Evolutionary conservation across 2,888 invertebrate genomes (phyloP).

Genomic region (Bimastos eiseni): DNA sequence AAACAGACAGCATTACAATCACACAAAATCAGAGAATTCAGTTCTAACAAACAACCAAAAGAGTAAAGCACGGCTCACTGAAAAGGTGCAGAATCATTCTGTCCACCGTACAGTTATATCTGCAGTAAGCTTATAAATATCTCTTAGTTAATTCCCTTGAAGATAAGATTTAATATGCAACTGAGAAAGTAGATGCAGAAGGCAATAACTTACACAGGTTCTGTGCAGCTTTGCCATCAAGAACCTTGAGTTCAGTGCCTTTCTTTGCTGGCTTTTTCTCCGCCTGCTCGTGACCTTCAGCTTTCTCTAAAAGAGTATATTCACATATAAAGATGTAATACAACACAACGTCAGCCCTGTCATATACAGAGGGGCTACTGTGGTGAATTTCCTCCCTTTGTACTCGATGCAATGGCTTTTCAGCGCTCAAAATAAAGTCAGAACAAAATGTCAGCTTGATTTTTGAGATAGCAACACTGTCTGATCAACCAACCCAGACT

Average conservation of each 20-base stretch:
- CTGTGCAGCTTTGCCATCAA: slow-evolving; percentile 91
- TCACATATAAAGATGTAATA: neutral
- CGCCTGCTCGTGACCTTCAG: slow-evolving; percentile 53
- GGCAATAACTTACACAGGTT: slow-evolving; percentile 71
- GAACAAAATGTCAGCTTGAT: neutral
- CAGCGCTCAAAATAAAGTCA: neutral
- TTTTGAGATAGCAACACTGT: neutral
- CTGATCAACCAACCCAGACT: neutral
- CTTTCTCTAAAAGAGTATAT: slow-evolving; percentile 9
- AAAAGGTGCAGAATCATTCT: neutral
- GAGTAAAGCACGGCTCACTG: neutral
- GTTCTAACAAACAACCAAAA: neutral
- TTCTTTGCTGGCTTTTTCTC: slow-evolving; percentile 69
- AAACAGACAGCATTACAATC: neutral
- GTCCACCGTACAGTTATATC: neutral
- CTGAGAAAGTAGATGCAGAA: neutral
- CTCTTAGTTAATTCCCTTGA: neutral
- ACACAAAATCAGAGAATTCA: neutral
- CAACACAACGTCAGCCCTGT: neutral
- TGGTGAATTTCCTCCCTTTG: too few relatives aligned
- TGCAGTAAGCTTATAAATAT: neutral
- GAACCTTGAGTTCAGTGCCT: slow-evolving; percentile 84
- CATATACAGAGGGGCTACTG: too few relatives aligned
- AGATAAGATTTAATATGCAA: neutral
- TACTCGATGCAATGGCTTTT: too few relatives aligned